Percentiles rank a stretch among this genome's conserved stretches.
phyloP scores from a whole-genome alignment of 1,140 invertebrate species.

The Heliconius himera region DNA sequence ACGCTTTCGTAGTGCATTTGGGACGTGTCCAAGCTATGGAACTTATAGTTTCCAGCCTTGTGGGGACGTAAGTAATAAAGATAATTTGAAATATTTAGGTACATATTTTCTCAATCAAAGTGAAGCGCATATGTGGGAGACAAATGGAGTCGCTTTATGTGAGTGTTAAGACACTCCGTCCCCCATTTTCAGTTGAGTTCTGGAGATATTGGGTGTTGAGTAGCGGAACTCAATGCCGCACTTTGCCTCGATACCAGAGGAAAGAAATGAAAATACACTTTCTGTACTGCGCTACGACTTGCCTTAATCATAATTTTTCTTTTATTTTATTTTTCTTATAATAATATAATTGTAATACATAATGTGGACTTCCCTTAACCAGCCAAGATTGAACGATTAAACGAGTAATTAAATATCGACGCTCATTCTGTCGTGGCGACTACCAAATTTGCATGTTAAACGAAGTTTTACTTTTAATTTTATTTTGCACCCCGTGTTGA shows the following conservation, averaged over 20 bases:
- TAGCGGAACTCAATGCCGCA: too few species aligned
- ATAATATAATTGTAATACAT: neutral
- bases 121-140: too few species aligned
- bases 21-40: neutral
- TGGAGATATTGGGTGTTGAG: too few species aligned
- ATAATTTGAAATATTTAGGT: neutral
- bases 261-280: too few species aligned
- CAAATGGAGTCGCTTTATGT: too few species aligned
- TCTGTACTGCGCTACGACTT: too few species aligned
- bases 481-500: constrained; percentile 75
- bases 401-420: constrained; percentile 80
- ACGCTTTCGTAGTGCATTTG: neutral
- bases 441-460: constrained; percentile 82
- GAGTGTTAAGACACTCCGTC: too few species aligned
- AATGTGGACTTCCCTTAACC: constrained; percentile 56
- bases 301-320: too few species aligned
- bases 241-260: too few species aligned
- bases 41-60: neutral
- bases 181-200: too few species aligned
- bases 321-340: too few species aligned
- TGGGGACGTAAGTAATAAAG: neutral
- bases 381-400: constrained; percentile 77
- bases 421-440: constrained; percentile 76
- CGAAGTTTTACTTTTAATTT: constrained; percentile 76
- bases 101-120: neutral